Evolutionary conservation across 2,113 vertebrate genomes (phyloP).

Genomic region (Egretta garzetta): DNA sequence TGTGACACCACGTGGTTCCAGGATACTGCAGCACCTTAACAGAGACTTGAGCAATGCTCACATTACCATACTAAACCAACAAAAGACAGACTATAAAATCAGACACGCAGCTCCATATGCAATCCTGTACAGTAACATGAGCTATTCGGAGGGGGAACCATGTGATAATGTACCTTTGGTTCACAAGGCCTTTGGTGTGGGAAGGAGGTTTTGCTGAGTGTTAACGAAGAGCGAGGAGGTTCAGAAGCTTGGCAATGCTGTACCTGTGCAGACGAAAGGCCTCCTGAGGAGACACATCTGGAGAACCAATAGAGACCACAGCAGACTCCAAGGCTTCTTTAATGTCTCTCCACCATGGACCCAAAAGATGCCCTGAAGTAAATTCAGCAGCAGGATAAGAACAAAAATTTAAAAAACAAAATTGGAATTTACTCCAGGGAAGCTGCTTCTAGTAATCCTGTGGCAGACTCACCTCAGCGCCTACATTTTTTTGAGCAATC

Average conservation of each 20-base stretch:
- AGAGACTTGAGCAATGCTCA: not conserved
- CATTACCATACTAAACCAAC: not conserved
- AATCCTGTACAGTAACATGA: not conserved
- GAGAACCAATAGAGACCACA: constrained; percentile 8
- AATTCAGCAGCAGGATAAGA: not conserved
- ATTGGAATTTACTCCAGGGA: not conserved
- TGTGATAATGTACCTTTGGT: not conserved
- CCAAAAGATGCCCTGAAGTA: not conserved
- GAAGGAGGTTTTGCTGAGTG: not conserved
- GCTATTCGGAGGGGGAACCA: not conserved
- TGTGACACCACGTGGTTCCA: not conserved
- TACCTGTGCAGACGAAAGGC: not conserved
- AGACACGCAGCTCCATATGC: not conserved
- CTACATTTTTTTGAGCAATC: not conserved
- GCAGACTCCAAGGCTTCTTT: not conserved
- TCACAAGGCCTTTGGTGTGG: not conserved
- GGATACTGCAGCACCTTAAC: not conserved
- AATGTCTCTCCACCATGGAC: not conserved
- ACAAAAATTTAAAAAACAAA: not conserved
- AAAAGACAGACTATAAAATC: not conserved
- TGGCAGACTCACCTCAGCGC: not conserved
- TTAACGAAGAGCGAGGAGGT: not conserved
- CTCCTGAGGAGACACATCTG: constrained; percentile 43
- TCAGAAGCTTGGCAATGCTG: not conserved
- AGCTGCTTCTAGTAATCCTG: not conserved